Evolutionary conservation across 2,113 vertebrate species (phyloP), one percentile per base, ranked within the genome.

Genomic region (Isichthys henryi): DNA sequence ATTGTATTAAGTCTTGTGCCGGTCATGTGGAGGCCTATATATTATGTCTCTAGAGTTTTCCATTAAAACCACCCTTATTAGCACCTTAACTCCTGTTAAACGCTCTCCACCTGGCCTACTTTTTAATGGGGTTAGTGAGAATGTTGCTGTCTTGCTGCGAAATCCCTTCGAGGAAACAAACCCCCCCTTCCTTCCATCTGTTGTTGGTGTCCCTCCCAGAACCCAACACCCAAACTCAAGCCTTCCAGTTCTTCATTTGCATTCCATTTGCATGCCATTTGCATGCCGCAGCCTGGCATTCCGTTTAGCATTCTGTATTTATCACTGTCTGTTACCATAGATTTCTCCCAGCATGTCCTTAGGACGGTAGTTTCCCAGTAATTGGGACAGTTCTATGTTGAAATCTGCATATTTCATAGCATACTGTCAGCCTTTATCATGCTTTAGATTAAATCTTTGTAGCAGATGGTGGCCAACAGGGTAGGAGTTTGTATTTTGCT

Each of bases 241-340:
- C 19, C 35, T 84, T 62, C 31, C 88, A 89, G 53, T 52, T 46
- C 48, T 58, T 84, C 52, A 89, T 89, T 89, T 85, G n/a, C 88
- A 85, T 89, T 5, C 83, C 4, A 46, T 84, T 89, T 84, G 80
- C 88, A 85, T 85, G 43, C 83, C 4, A 46, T 84, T 89, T 84
- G 80, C 88, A 85, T 85, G 43, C 13, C 43, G 0, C 23, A 17
- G 53, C 85, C 85, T 88, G 46, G 35, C 49, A 43, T 77, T 46
- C 82, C n/a, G 1, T 31, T 70, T 74, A 17, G 21, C 49, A 43
- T 77, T 46, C 82, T 46, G 66, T 39, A 5, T 83, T 82, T 82
- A n/a, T 39, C 8, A 74, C 31, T 53, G 8, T 10, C 15, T 11
- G 70, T 89, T 70, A 13, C 50, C 50, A 35, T 83, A 46, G 82